Conservation (phyloP, 2,797 vertebrate species). For the Lacerta viridis region DNA sequence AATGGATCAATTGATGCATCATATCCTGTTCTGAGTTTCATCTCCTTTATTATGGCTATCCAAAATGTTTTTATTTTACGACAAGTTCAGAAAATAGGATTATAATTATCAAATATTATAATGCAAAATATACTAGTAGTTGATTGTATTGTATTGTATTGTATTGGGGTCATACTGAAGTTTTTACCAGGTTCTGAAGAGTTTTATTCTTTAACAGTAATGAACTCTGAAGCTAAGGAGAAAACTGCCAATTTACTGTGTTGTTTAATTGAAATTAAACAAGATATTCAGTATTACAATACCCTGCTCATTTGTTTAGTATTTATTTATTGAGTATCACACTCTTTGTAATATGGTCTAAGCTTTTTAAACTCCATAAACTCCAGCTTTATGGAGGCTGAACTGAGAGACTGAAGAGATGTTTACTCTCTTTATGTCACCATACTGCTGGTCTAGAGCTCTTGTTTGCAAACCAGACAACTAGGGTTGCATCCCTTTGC, state of each 20-base stretch:
- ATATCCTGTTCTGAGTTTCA: no score
- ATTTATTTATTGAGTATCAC: no score
- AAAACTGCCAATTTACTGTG: background rate
- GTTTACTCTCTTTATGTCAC: no score
- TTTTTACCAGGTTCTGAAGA: background rate
- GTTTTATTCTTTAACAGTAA: background rate
- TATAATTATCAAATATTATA: background rate
- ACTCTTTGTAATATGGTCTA: no score
- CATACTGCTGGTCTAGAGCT: no score
- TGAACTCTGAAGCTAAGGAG: background rate
- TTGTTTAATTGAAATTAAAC: background rate
- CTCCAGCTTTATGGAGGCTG: background rate
- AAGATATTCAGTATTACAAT: background rate
- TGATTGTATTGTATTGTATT: background rate
- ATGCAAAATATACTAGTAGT: background rate
- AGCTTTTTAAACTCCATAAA: background rate
- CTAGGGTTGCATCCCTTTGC: no score
- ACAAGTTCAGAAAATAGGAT: background rate
- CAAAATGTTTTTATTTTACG: no score
- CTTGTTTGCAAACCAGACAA: no score
- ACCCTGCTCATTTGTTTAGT: background rate
- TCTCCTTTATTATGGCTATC: no score
- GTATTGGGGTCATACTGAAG: background rate
- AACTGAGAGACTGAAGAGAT: no score
- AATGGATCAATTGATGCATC: no score